Conservation (phyloP, 64 coral and sea anemone species). For the Pocillopora verrucosa region DNA sequence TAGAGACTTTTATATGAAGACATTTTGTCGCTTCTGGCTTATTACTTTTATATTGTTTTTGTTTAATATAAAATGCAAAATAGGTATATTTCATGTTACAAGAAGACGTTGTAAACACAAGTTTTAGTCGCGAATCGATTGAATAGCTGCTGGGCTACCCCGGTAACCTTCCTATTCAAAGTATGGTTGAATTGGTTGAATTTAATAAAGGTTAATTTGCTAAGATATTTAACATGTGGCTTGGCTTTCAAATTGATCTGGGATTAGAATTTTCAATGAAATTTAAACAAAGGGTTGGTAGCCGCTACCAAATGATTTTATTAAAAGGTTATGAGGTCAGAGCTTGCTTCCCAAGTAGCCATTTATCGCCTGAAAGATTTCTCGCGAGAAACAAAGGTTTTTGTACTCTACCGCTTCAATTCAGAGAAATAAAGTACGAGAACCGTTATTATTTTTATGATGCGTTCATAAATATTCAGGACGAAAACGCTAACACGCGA, state of each 20-base stretch:
- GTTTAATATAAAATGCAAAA: too few species aligned
- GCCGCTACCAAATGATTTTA: too few species aligned
- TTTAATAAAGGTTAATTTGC: background rate
- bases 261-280: background rate
- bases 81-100: too few species aligned
- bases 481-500: background rate
- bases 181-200: too few species aligned
- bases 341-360: background rate
- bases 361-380: background rate
- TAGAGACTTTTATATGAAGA: too few species aligned
- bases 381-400: background rate
- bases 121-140: too few species aligned
- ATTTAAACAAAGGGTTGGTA: background rate
- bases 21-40: too few species aligned
- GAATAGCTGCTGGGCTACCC: too few species aligned
- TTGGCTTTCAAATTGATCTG: background rate
- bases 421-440: background rate
- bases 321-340: background rate
- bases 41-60: too few species aligned
- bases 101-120: too few species aligned
- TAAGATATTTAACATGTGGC: background rate
- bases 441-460: background rate
- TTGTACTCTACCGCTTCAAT: background rate
- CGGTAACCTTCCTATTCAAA: too few species aligned
- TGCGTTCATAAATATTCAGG: background rate